Conservation (phyloP, 2,888 invertebrate genomes). For the Cremastinae sp. region DNA sequence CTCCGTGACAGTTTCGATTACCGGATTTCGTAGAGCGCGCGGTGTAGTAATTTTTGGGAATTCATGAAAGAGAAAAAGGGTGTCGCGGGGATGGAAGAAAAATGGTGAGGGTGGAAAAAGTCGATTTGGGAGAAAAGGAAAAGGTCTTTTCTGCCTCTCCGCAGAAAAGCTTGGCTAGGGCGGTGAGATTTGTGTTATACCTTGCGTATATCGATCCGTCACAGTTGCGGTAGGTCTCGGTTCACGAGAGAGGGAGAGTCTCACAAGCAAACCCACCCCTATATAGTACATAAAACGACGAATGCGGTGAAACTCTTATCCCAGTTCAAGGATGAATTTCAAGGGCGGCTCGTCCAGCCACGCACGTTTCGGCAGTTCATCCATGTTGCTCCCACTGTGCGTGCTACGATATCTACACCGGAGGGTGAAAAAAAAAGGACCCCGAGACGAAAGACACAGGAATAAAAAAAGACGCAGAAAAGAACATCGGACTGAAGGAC, state of each 20-base stretch:
- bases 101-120: not conserved
- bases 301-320: conserved; percentile 72
- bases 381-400: conserved; percentile 36
- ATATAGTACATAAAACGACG: conserved; percentile 27
- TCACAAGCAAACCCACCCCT: conserved; percentile 36
- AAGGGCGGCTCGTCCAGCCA: conserved; percentile 72
- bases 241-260: conserved; percentile 56
- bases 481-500: conserved; percentile 7
- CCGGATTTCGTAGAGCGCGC: not conserved
- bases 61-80: conserved; percentile 23
- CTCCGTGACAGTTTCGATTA: conserved; percentile 8
- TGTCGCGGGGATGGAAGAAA: not conserved
- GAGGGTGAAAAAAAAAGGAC: conserved; percentile 39
- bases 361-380: conserved; percentile 62
- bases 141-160: conserved; percentile 55
- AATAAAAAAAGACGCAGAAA: conserved; percentile 14
- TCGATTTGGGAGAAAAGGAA: conserved; percentile 23
- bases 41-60: not conserved
- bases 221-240: conserved; percentile 77
- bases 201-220: conserved; percentile 73
- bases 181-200: conserved; percentile 64
- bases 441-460: conserved; percentile 20
- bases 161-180: conserved; percentile 67
- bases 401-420: conserved; percentile 46
- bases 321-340: conserved; percentile 78